Evolutionary conservation across 2,888 invertebrate species (phyloP).

Genomic region (Gryllus longicercus): DNA sequence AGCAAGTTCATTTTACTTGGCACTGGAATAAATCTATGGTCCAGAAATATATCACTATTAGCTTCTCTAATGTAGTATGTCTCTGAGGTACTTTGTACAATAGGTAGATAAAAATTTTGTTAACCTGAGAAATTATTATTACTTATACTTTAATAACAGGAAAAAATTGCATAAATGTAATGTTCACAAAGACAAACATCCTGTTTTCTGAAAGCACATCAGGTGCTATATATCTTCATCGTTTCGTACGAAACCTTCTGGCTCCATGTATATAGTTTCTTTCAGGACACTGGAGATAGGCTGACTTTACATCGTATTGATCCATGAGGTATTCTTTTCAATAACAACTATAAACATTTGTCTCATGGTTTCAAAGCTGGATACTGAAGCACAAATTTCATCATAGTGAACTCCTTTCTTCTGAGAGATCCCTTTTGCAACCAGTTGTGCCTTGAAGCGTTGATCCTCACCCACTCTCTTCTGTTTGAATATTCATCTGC

Average conservation of each 20-base stretch:
- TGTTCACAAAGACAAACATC: no score
- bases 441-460: neutral
- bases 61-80: no score
- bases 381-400: constrained; percentile 20
- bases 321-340: constrained; percentile 26
- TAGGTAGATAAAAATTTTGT: no score
- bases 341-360: constrained; percentile 24
- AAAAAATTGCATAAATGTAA: no score
- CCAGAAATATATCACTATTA: no score
- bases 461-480: neutral
- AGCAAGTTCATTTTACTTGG: no score
- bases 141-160: no score
- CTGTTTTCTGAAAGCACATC: no score
- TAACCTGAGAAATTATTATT: no score
- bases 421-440: neutral
- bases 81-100: no score
- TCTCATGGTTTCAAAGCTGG: constrained; percentile 24
- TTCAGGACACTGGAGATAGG: constrained; percentile 24
- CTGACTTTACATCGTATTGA: constrained; percentile 28
- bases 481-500: neutral
- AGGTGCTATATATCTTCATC: neutral
- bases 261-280: constrained; percentile 22
- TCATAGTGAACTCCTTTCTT: constrained; percentile 27
- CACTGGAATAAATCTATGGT: no score
- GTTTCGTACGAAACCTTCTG: neutral